Evolutionary conservation across 2,113 vertebrate species (phyloP).

Genomic region (Corydoras sp.): DNA sequence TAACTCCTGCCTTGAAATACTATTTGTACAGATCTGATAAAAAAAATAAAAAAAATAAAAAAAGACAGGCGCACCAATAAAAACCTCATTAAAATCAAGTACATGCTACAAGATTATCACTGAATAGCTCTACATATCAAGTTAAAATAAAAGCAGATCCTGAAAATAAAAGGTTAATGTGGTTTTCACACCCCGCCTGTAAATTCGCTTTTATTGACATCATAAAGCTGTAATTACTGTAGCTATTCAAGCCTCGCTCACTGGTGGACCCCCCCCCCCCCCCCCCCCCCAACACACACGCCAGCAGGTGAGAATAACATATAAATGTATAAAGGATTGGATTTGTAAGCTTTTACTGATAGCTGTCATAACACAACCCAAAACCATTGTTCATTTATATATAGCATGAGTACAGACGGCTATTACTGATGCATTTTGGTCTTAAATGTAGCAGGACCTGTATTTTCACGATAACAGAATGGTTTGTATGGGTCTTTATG

Average conservation of each 20-base stretch:
- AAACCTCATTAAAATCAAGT: neutral
- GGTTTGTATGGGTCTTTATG: neutral
- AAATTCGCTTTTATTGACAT: constrained; percentile 46
- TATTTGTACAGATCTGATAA: neutral
- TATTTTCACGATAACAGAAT: constrained; percentile 1
- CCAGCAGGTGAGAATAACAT: constrained; percentile 24
- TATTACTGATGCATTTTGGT: constrained; percentile 1
- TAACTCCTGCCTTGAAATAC: constrained; percentile 6
- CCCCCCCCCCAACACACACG: neutral
- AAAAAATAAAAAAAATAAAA: no score
- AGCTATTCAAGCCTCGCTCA: constrained; percentile 26
- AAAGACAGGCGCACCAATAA: neutral
- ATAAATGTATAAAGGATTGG: no score
- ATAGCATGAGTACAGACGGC: neutral
- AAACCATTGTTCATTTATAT: constrained; percentile 21
- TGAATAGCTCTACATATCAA: constrained; percentile 16
- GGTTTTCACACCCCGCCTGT: constrained; percentile 43
- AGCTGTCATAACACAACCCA: constrained; percentile 12
- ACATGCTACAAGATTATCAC: constrained; percentile 9
- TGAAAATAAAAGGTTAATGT: constrained; percentile 38
- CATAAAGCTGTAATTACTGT: constrained; percentile 46
- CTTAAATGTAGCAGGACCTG: neutral
- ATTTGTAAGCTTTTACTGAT: constrained; percentile 1
- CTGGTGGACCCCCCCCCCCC: constrained; percentile 26
- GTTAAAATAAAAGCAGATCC: constrained; percentile 29